phyloP scores from a whole-genome alignment of 2,113 vertebrate genomes.

The Eonycteris spelaea region DNA sequence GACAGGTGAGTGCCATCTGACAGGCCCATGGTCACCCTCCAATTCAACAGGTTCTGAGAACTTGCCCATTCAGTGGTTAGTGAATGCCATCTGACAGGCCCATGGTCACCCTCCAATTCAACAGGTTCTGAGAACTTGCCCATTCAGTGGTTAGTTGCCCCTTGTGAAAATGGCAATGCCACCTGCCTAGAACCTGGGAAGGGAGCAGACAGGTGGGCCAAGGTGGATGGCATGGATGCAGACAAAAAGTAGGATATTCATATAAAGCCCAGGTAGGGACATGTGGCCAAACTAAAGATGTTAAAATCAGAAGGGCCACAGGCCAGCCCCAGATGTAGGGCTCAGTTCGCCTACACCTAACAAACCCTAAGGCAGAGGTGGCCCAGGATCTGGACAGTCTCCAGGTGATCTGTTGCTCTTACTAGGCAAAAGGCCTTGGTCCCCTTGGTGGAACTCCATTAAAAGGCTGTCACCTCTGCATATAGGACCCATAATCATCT shows the following conservation, averaged over 20 bases:
- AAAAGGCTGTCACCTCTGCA: background rate
- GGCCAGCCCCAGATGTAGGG: background rate
- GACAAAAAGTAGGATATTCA: background rate
- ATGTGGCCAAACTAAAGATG: background rate
- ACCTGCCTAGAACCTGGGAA: background rate
- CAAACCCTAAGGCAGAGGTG: background rate
- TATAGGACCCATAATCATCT: background rate
- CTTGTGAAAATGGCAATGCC: background rate
- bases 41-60: background rate
- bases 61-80: background rate
- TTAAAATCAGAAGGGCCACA: background rate
- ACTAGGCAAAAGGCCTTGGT: background rate
- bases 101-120: background rate
- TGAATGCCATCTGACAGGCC: background rate
- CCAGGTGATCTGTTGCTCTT: background rate
- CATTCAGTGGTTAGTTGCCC: background rate
- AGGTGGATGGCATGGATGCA: background rate
- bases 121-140: background rate
- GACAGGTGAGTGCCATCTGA: conserved; percentile 76
- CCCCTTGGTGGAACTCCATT: background rate
- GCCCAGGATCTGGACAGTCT: background rate
- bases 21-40: background rate
- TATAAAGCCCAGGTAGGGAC: background rate
- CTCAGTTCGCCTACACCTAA: background rate
- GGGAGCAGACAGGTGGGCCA: background rate